phyloP scores from a whole-genome alignment of 2,797 vertebrate species.

The Xyrichtys novacula region DNA sequence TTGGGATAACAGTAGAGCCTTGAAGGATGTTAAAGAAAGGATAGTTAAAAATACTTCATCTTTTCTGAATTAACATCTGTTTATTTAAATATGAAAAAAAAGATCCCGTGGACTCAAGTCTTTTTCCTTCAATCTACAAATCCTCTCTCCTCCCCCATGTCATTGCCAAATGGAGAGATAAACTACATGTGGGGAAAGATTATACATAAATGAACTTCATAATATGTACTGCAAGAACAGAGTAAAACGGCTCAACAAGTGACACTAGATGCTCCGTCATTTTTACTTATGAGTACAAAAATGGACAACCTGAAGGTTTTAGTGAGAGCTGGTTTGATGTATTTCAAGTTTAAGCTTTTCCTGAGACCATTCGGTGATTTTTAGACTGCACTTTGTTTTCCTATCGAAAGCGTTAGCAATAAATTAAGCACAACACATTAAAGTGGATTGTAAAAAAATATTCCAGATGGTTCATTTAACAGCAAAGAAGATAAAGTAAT shows the following conservation, averaged over 20 bases:
- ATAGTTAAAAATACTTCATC: too few relatives aligned
- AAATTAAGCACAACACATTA: background rate
- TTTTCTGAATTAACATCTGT: background rate
- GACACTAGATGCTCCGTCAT: background rate
- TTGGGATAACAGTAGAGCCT: background rate
- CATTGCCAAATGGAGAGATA: background rate
- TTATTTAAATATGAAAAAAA: background rate
- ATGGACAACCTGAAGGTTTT: background rate
- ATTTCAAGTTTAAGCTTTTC: background rate
- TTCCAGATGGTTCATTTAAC: background rate
- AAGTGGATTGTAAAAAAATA: background rate
- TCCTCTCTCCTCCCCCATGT: background rate
- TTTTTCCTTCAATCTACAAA: background rate
- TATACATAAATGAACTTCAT: background rate
- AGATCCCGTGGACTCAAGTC: too few relatives aligned
- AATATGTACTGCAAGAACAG: conserved; percentile 11
- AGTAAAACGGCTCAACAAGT: conserved; percentile 12
- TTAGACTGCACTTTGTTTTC: background rate
- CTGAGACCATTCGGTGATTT: background rate
- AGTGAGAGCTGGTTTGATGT: background rate
- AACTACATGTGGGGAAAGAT: too few relatives aligned
- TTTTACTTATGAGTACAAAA: background rate
- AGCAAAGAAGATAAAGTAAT: background rate
- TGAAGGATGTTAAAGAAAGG: too few relatives aligned
- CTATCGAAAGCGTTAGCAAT: background rate